phyloP scores from a whole-genome alignment of 2,113 vertebrate genomes.

The Megaceryle maxima region DNA sequence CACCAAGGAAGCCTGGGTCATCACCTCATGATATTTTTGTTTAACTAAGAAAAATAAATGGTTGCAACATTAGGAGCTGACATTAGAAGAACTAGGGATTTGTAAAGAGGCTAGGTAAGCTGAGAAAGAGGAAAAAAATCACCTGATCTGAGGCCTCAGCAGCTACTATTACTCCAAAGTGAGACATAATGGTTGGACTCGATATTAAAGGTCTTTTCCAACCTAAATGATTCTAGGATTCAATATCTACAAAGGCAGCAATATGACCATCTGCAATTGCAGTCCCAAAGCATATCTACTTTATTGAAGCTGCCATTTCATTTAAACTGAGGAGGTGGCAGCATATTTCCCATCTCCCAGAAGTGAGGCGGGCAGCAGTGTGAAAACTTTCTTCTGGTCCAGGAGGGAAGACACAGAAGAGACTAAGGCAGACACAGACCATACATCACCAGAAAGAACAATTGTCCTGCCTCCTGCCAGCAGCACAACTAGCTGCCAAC shows the following conservation, averaged over 20 bases:
- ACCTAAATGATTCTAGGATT: not conserved
- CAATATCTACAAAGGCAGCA: not conserved
- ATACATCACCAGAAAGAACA: not conserved
- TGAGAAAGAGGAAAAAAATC: not conserved
- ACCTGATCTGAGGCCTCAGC: not conserved
- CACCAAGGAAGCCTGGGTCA: not conserved
- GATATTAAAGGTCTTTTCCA: not conserved
- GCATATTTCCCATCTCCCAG: not conserved
- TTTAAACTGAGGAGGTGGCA: not conserved
- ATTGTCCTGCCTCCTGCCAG: not conserved
- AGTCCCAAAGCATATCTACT: not conserved
- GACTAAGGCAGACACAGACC: not conserved
- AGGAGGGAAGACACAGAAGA: not conserved
- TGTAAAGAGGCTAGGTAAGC: not conserved
- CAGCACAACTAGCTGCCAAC: not conserved
- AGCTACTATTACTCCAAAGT: not conserved
- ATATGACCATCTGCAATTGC: not conserved
- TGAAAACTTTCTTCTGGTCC: not conserved
- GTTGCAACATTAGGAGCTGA: not conserved
- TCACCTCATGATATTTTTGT: not conserved
- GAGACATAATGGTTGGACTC: not conserved
- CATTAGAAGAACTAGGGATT: not conserved
- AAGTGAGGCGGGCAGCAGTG: not conserved
- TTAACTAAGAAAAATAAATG: not conserved
- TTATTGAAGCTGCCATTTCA: not conserved